Base-by-base conservation (phyloP, 2,888 invertebrate genomes). In the Drosophila niveifrons region DNA sequence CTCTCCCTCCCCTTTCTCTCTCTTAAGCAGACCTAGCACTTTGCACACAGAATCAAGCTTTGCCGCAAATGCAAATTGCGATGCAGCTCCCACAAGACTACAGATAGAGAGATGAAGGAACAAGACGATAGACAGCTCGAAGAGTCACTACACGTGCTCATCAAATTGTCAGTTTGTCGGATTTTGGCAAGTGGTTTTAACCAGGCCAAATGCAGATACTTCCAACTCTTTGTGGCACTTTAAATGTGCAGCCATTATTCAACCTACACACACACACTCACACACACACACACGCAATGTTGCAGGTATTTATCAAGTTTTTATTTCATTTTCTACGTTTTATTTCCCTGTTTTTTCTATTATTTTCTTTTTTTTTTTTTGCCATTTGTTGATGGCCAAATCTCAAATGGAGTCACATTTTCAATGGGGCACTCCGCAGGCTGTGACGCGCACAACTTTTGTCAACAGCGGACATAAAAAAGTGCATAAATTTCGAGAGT, bases 361-460 rank as follows among this genome's bases (percentile, higher is more conserved):
- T 51, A 29, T 10, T 51, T 62, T 65, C 48, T 46, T 57, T 73
- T 48, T 18, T 50, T 29, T 18, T 57, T 17, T 29, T 39, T 47
- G 31, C n/a, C 31, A 47, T 75, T 66, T 66, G 58, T 59, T 66
- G 47, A 61, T 63, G 59, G 47, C 44, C 70, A 82, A 88, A 83
- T 88, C 82, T 82, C 78, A 86, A 83, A 88, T 83, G 89, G 81
- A 88, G 89, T 88, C 83, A 80, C 89, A 83, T 86, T 83, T 83
- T 83, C 83, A 88, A 80, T 89, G 56, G 23, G 15, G 7, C 31
- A 28, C 48, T 56, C 13, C 31, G 43, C 56, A 57, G 48, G 48
- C 48, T 48, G 48, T 46, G 39, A 56, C 46, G 56, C 47, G 62
- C 11, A 29, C 39, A 63, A 47, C 56, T 55, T 48, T 63, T 63